Percentiles rank a stretch among this genome's conserved stretches.
Evolutionary conservation across 1,140 invertebrate genomes (phyloP).

Genomic region (Drosophila pruinosa): DNA sequence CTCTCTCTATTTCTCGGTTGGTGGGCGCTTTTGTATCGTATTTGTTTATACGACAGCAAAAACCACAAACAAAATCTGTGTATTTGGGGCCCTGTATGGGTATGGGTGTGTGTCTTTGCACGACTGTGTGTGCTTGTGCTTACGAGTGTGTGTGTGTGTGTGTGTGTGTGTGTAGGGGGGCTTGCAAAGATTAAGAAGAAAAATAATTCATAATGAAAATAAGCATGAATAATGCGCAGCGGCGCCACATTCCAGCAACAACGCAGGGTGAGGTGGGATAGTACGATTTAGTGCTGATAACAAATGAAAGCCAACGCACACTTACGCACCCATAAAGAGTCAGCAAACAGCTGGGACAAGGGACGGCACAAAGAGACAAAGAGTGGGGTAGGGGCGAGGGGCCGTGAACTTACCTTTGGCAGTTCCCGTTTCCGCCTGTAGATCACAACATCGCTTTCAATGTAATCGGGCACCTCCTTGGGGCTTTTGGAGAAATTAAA

Average conservation of each 20-base stretch:
- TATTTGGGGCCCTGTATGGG: slow-evolving; percentile 9
- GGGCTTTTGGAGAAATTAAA: slow-evolving; percentile 92
- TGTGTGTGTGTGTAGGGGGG: neutral
- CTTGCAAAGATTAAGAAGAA: slow-evolving; percentile 53
- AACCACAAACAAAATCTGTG: slow-evolving; percentile 19
- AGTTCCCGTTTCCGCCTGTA: slow-evolving; percentile 87
- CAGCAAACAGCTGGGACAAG: slow-evolving; percentile 15
- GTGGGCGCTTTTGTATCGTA: slow-evolving; percentile 55
- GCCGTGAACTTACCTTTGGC: slow-evolving; percentile 89
- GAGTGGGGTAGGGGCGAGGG: neutral
- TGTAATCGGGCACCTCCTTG: slow-evolving; percentile 94
- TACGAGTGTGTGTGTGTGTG: neutral
- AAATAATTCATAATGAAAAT: slow-evolving; percentile 62
- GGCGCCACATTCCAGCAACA: slow-evolving; percentile 44
- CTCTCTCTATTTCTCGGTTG: neutral
- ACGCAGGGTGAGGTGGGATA: neutral
- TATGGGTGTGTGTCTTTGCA: neutral
- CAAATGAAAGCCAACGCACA: slow-evolving; percentile 26
- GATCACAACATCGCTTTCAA: slow-evolving; percentile 93
- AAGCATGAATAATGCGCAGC: slow-evolving; percentile 73
- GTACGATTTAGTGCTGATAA: slow-evolving; percentile 21
- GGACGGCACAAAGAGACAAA: neutral
- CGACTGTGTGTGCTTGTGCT: too few species aligned
- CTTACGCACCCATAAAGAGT: neutral
- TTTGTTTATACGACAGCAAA: slow-evolving; percentile 63